These are phyloP conservation scores for Pavo muticus DNA, from an alignment of 2,113 vertebrate genomes.

Conservation along the genomic window DNA sequence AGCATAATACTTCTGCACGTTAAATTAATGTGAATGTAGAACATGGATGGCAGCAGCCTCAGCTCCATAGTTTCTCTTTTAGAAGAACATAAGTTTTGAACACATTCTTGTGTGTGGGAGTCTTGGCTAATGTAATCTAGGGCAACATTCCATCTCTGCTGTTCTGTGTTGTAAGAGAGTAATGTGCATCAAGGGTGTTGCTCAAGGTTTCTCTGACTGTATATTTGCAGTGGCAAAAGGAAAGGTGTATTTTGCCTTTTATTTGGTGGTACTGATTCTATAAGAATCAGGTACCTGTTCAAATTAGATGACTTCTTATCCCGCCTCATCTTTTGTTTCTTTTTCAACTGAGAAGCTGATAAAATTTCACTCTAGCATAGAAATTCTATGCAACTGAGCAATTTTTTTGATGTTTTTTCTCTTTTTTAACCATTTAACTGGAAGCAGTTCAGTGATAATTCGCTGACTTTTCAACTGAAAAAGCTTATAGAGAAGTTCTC, in stretches of 20 bases:
- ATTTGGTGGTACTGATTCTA: not conserved
- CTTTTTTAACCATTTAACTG: not conserved
- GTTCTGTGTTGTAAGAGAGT: not conserved
- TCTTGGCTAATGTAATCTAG: not conserved
- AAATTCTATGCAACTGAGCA: not conserved
- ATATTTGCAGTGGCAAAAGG: not conserved
- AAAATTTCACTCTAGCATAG: not conserved
- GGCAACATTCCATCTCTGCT: not conserved
- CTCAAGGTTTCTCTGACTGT: not conserved
- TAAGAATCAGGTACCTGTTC: not conserved
- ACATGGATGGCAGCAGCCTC: not conserved
- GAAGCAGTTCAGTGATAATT: not conserved
- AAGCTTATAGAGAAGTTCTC: not conserved
- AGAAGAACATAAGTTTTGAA: not conserved
- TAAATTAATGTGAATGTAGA: not conserved
- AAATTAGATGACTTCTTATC: not conserved
- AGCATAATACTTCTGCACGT: not conserved
- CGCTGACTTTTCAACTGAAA: not conserved
- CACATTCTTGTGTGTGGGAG: not conserved
- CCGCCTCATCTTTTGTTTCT: not conserved
- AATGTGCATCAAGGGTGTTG: fast-evolving
- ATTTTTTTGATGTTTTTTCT: not conserved
- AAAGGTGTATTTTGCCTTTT: not conserved
- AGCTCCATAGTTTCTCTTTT: not conserved
- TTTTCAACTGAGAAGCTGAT: not conserved